phyloP scores from a whole-genome alignment of 2,113 vertebrate genomes.

The Mesocricetus auratus region DNA sequence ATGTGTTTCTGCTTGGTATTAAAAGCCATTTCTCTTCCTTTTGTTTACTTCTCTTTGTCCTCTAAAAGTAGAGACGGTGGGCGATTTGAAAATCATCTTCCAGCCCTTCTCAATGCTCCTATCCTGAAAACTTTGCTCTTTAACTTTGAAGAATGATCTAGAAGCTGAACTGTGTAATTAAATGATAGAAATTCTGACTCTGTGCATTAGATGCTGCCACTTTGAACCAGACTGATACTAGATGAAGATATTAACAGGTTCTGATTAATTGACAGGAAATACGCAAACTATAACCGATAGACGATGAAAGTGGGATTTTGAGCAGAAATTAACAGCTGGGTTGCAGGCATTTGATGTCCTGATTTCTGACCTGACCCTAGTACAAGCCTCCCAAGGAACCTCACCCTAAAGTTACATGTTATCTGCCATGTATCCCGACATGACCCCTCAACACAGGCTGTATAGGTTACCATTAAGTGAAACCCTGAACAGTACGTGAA shows the following conservation, averaged over 20 bases:
- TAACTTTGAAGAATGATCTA: not conserved
- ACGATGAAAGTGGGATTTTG: not conserved
- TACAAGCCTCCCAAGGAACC: not conserved
- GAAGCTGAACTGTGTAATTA: not conserved
- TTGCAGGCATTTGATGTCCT: not conserved
- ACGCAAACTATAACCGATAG: not conserved
- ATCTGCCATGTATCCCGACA: not conserved
- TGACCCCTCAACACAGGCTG: not conserved
- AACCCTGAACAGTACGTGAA: not conserved
- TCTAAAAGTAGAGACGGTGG: conserved; percentile 38
- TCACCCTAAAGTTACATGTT: not conserved
- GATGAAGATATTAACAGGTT: not conserved
- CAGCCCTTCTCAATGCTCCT: not conserved
- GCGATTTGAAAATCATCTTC: not conserved
- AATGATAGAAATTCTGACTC: not conserved
- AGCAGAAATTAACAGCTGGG: not conserved
- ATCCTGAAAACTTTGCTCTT: not conserved
- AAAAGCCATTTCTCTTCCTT: conserved; percentile 83
- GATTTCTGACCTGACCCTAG: not conserved
- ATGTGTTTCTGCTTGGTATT: conserved; percentile 74
- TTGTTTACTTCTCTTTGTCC: conserved; percentile 56
- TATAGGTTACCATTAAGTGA: too few species aligned
- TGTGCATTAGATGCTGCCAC: not conserved
- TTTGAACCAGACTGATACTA: not conserved
- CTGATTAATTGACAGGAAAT: not conserved